Conservation (phyloP, 1,140 invertebrate genomes). For the Drosophila nasuta region DNA sequence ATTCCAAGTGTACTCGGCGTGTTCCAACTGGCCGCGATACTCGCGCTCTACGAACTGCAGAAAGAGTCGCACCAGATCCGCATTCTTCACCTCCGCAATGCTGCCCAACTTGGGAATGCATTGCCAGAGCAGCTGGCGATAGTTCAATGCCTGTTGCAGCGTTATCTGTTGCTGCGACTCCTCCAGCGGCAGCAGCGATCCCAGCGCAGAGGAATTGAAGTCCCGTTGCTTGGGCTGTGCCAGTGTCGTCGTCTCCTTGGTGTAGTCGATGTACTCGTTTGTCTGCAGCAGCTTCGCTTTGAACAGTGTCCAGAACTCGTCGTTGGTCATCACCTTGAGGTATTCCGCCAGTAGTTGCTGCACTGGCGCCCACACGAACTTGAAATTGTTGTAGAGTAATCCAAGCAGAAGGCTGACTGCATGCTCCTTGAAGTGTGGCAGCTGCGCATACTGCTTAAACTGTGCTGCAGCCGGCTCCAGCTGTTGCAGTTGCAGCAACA, state of each 20-base stretch:
- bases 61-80: conserved; percentile 91
- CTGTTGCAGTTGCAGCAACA: conserved; percentile 90
- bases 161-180: conserved; percentile 16
- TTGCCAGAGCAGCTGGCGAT: conserved; percentile 92
- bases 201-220: conserved; percentile 48
- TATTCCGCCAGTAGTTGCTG: conserved; percentile 90
- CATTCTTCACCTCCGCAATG: conserved; percentile 91
- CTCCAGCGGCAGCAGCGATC: conserved; percentile 39
- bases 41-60: conserved; percentile 91
- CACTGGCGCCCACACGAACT: conserved; percentile 94
- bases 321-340: conserved; percentile 87
- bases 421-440: conserved; percentile 87
- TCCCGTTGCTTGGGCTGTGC: not conserved
- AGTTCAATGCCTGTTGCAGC: conserved; percentile 86
- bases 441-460: conserved; percentile 86
- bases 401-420: conserved; percentile 92
- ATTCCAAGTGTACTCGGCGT: conserved; percentile 70
- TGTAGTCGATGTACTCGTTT: conserved; percentile 71
- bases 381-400: conserved; percentile 94
- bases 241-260: conserved; percentile 22
- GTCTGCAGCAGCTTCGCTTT: conserved; percentile 87
- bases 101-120: conserved; percentile 90
- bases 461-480: conserved; percentile 88
- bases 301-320: conserved; percentile 93
- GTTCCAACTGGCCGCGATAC: conserved; percentile 85